Evolutionary conservation across 2,888 invertebrate genomes (phyloP).

Genomic region (Cyclophora punctaria): DNA sequence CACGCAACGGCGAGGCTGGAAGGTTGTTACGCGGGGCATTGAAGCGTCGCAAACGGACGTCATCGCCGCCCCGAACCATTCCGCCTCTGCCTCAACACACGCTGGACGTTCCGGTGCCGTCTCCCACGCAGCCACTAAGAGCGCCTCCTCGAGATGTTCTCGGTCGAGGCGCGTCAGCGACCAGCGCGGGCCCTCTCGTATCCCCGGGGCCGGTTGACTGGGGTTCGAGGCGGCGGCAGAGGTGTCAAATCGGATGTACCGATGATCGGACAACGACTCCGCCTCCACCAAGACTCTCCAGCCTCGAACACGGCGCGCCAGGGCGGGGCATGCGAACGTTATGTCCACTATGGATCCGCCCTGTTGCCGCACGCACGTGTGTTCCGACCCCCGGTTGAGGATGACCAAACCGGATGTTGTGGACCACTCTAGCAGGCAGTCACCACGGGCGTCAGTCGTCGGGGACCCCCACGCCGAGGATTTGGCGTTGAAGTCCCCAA

Average conservation of each 20-base stretch:
- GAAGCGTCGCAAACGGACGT: slow-evolving; percentile 1
- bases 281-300: slow-evolving; percentile 1
- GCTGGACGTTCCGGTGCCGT: not conserved
- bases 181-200: slow-evolving; percentile 7
- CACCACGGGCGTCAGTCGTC: not conserved
- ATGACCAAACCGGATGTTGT: not conserved
- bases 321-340: slow-evolving; percentile 1
- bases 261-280: slow-evolving; percentile 2
- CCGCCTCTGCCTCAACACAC: not conserved
- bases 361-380: slow-evolving; percentile 2
- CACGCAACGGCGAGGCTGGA: not conserved
- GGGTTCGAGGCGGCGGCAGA: not conserved
- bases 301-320: not conserved
- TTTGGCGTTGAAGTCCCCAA: slow-evolving; percentile 14
- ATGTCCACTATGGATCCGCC: slow-evolving; percentile 3
- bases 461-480: slow-evolving; percentile 14
- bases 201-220: not conserved
- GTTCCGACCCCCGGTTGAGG: not conserved
- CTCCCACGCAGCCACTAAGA: slow-evolving; percentile 10
- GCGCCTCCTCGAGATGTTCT: slow-evolving; percentile 7
- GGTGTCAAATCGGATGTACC: slow-evolving; percentile 1
- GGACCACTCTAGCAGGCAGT: not conserved
- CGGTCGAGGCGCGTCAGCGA: slow-evolving; percentile 2
- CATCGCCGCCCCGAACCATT: not conserved
- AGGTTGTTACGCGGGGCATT: not conserved